A percentile compares a stretch with the other conserved stretches of the same genome.
Evolutionary conservation across 2,797 vertebrate species (phyloP).

Genomic region (Arctocebus calabarensis): DNA sequence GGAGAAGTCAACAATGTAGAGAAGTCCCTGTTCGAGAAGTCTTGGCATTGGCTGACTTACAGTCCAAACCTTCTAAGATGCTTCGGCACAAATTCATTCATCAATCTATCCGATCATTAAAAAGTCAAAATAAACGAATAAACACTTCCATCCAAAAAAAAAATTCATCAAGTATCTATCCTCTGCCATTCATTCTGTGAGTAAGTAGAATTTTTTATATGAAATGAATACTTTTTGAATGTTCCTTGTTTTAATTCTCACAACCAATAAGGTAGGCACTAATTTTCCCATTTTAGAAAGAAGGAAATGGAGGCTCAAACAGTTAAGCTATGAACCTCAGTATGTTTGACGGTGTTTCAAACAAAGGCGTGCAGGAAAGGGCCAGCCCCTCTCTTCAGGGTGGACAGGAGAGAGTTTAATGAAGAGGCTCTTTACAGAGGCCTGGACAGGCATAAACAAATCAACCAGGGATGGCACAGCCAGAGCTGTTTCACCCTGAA

Average conservation of each 20-base stretch:
- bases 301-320: background rate
- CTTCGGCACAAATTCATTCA: background rate
- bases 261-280: background rate
- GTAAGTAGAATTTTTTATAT: background rate
- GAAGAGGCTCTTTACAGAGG: background rate
- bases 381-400: background rate
- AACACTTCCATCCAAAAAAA: background rate
- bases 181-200: background rate
- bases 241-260: background rate
- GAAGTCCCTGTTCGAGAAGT: too few relatives aligned
- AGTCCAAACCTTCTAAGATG: background rate
- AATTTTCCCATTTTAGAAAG: background rate
- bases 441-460: background rate
- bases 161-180: background rate
- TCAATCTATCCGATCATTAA: background rate
- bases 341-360: background rate
- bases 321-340: background rate
- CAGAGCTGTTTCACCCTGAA: background rate
- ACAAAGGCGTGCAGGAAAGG: background rate
- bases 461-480: too few relatives aligned
- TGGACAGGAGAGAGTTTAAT: background rate
- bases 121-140: background rate
- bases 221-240: background rate
- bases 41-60: fast-evolving
- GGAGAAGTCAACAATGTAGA: too few relatives aligned